Conservation (phyloP, 2,113 vertebrate genomes). For the Apodemus sylvaticus region DNA sequence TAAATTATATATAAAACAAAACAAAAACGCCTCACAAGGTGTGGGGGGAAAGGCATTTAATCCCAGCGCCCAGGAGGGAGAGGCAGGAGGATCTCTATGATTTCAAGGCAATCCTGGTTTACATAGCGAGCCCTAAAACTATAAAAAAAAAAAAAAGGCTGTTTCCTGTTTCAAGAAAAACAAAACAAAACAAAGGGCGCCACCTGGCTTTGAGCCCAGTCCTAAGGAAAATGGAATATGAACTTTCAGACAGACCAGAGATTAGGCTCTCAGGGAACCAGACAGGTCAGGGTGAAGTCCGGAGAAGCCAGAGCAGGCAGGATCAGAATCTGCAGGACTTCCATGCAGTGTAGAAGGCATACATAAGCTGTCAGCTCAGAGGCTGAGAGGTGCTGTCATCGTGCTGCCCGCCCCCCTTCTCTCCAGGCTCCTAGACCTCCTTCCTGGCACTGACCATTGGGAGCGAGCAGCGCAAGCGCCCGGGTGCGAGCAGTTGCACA, state of each 20-base stretch:
- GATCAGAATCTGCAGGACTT: neutral
- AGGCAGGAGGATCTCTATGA: neutral
- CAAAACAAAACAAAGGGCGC: neutral
- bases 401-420: neutral
- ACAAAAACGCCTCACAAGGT: neutral
- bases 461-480: neutral
- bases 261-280: neutral
- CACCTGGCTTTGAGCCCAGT: neutral
- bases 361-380: no score
- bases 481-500: no score
- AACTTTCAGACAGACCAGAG: neutral
- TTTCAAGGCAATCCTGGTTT: no score
- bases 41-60: neutral
- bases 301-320: neutral
- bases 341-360: neutral
- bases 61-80: neutral
- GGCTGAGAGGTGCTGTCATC: neutral
- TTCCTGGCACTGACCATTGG: neutral
- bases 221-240: neutral
- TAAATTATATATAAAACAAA: neutral
- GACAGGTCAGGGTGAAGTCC: neutral
- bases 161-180: neutral
- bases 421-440: neutral
- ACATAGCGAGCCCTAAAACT: neutral
- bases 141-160: neutral